Evolutionary conservation across 2,888 invertebrate species (phyloP).

Genomic region (Oligia strigilis): DNA sequence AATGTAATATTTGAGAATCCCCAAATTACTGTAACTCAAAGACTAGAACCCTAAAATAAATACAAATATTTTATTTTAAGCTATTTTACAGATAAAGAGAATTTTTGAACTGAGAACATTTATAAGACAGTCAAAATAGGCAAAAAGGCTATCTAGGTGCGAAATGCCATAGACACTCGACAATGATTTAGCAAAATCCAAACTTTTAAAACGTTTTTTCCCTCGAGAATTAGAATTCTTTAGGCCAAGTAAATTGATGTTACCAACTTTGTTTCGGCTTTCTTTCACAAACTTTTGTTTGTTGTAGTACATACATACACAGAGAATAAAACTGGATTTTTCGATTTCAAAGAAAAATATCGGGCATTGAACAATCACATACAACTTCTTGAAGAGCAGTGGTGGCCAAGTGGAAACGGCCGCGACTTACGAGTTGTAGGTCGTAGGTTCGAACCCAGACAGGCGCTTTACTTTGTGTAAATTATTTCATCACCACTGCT

Average conservation of each 20-base stretch:
- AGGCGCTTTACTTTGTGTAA: too few species aligned
- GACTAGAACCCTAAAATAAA: background rate
- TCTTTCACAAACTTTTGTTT: slow-evolving; percentile 53
- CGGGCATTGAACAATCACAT: background rate
- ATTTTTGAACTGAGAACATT: slow-evolving; percentile 5
- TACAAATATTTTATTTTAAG: slow-evolving; percentile 9
- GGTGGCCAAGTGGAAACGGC: too few species aligned
- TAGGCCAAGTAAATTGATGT: slow-evolving; percentile 66
- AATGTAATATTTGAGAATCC: background rate
- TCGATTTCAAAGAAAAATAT: slow-evolving; percentile 29
- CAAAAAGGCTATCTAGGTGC: slow-evolving; percentile 9
- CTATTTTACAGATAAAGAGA: background rate
- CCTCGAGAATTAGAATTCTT: slow-evolving; percentile 62
- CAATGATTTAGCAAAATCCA: slow-evolving; percentile 53
- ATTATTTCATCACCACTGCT: too few species aligned
- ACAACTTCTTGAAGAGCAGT: too few species aligned
- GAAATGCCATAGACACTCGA: slow-evolving; percentile 6
- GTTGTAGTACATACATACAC: slow-evolving; percentile 5
- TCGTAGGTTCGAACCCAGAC: too few species aligned
- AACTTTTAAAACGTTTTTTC: slow-evolving; percentile 65
- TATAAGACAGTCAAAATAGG: background rate
- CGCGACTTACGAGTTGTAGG: too few species aligned
- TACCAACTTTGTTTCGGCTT: slow-evolving; percentile 60
- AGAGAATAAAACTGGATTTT: slow-evolving; percentile 39
- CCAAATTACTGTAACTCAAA: background rate